Percentiles rank a stretch among this genome's conserved stretches.
phyloP scores from a whole-genome alignment of 92 coral and sea anemone genomes.

The Bergia puertoricense region DNA sequence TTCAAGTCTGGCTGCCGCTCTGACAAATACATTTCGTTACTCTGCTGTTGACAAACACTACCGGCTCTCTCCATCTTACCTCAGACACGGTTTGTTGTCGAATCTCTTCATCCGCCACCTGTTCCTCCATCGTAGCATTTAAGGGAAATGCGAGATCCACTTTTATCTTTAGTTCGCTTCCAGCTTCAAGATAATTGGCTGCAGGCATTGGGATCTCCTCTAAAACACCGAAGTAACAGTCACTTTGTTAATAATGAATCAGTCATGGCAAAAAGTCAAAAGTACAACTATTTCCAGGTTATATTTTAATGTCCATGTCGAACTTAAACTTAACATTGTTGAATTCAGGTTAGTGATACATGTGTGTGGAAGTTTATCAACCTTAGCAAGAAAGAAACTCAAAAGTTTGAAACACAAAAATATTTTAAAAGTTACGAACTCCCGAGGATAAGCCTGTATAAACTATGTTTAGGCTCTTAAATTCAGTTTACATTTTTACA shows the following conservation, averaged over 20 bases:
- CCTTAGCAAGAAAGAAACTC: too few species aligned
- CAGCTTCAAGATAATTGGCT: slow-evolving; percentile 89
- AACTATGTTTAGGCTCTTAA: too few species aligned
- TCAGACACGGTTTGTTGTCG: slow-evolving; percentile 45
- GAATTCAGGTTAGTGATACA: too few species aligned
- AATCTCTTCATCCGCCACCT: slow-evolving; percentile 27
- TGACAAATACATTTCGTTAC: neutral
- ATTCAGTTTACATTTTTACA: neutral
- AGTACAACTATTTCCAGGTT: too few species aligned
- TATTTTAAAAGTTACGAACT: too few species aligned
- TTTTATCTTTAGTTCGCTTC: slow-evolving; percentile 90
- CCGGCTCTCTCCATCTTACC: slow-evolving; percentile 37
- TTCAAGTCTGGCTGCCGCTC: neutral
- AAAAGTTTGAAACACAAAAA: too few species aligned
- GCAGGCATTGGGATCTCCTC: slow-evolving; percentile 86
- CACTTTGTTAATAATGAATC: neutral
- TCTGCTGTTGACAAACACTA: neutral
- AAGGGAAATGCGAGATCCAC: slow-evolving; percentile 85
- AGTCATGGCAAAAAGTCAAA: too few species aligned
- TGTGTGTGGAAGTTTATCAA: too few species aligned
- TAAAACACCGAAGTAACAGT: slow-evolving; percentile 30
- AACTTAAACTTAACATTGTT: too few species aligned
- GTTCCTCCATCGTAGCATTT: slow-evolving; percentile 58
- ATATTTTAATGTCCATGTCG: too few species aligned
- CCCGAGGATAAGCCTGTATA: too few species aligned